Percentiles rank a stretch among this genome's conserved stretches.
phyloP scores from a whole-genome alignment of 2,797 vertebrate species.

The Platalea minor region DNA sequence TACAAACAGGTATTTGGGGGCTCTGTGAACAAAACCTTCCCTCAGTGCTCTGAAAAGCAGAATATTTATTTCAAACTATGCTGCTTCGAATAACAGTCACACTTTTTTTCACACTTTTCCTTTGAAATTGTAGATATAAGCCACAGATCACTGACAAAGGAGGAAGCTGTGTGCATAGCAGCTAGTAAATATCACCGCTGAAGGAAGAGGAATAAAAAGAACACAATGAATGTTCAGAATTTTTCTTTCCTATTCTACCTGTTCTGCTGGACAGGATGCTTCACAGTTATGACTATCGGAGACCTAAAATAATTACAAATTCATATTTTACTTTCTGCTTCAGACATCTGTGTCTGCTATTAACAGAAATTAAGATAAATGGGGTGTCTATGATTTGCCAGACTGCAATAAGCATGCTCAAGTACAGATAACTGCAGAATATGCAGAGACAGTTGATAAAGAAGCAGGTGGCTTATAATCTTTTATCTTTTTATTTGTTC shows the following conservation, averaged over 20 bases:
- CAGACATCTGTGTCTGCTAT: conserved; percentile 27
- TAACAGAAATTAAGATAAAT: conserved; percentile 54
- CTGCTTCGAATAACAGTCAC: background rate
- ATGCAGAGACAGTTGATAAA: background rate
- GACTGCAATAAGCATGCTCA: background rate
- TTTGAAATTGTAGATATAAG: background rate
- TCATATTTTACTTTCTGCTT: conserved; percentile 24
- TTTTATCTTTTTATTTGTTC: background rate
- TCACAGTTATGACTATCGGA: background rate
- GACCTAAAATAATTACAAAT: conserved; percentile 6
- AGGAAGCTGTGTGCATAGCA: background rate
- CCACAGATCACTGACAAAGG: background rate
- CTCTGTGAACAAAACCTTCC: background rate
- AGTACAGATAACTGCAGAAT: background rate
- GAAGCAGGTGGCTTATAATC: background rate
- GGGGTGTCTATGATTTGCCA: background rate
- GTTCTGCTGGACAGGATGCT: background rate
- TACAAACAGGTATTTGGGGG: background rate
- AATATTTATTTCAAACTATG: background rate
- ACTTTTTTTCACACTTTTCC: background rate
- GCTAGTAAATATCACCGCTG: background rate
- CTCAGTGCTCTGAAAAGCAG: background rate
- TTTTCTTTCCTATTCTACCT: background rate
- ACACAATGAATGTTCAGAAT: background rate
- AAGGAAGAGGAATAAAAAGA: background rate